Conservation (phyloP, 2,888 invertebrate genomes). For the Leucophenga montana region DNA sequence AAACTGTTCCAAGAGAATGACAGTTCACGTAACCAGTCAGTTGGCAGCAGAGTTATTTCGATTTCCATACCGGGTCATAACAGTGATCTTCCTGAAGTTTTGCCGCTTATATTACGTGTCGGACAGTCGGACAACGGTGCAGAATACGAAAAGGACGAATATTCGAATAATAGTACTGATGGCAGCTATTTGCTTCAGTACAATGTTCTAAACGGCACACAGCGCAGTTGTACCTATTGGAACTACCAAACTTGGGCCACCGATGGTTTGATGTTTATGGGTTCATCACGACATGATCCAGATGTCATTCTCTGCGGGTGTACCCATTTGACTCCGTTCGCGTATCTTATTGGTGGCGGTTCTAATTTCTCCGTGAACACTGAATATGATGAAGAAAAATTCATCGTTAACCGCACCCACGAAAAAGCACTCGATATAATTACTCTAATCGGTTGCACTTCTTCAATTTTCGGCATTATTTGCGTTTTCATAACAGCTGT, state of each 20-base stretch:
- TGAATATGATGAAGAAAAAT: conserved; percentile 34
- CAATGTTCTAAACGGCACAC: conserved; percentile 28
- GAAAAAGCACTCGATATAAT: conserved; percentile 75
- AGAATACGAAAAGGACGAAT: neutral
- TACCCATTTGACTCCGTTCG: conserved; percentile 78
- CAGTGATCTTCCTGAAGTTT: conserved; percentile 75
- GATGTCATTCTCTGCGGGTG: conserved; percentile 74
- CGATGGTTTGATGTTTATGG: conserved; percentile 74
- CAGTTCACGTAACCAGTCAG: conserved; percentile 55
- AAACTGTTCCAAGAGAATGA: conserved; percentile 75
- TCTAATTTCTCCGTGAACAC: conserved; percentile 53
- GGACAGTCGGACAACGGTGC: neutral
- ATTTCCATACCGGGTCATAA: conserved; percentile 77
- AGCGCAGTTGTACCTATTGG: conserved; percentile 76
- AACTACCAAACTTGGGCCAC: conserved; percentile 77
- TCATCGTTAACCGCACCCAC: conserved; percentile 64
- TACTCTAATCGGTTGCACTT: conserved; percentile 76
- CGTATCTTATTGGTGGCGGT: conserved; percentile 73
- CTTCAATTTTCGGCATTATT: conserved; percentile 76
- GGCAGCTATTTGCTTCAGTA: too few relatives aligned
- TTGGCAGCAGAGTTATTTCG: conserved; percentile 76
- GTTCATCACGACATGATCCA: conserved; percentile 63
- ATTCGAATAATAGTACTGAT: conserved; percentile 9
- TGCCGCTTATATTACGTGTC: conserved; percentile 74
- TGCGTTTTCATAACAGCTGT: conserved; percentile 77